phyloP scores from a whole-genome alignment of 1,140 invertebrate genomes.

The Dendrolimus kikuchii region DNA sequence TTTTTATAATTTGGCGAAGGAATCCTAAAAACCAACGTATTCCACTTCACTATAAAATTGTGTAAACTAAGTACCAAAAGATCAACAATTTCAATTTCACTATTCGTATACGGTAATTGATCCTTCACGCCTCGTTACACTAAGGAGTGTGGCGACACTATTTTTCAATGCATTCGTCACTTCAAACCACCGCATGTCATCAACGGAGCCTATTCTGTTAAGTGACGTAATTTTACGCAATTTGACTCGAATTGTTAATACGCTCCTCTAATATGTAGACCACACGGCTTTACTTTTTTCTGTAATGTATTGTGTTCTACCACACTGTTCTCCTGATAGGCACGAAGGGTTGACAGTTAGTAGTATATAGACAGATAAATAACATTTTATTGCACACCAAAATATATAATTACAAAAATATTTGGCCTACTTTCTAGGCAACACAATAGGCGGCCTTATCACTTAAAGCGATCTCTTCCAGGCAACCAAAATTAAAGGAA shows the following conservation, averaged over 20 bases:
- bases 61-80: background rate
- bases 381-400: no score
- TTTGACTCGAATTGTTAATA: conserved; percentile 38
- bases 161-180: conserved; percentile 38
- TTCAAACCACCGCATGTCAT: conserved; percentile 25
- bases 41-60: background rate
- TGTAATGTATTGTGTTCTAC: no score
- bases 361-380: no score
- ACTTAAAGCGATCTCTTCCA: no score
- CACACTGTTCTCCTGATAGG: no score
- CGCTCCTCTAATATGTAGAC: conserved; percentile 47
- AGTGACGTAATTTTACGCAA: conserved; percentile 57
- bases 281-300: conserved; percentile 27
- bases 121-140: conserved; percentile 31
- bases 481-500: no score
- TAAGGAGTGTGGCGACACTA: conserved; percentile 36
- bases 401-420: no score
- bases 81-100: background rate
- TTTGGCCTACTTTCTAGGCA: no score
- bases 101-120: background rate
- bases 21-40: no score
- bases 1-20: no score
- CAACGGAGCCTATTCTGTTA: conserved; percentile 17
- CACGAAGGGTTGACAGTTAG: no score
- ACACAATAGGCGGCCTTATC: no score